phyloP scores from a whole-genome alignment of 1,140 invertebrate genomes.

The Pogonognathellus flavescens region DNA sequence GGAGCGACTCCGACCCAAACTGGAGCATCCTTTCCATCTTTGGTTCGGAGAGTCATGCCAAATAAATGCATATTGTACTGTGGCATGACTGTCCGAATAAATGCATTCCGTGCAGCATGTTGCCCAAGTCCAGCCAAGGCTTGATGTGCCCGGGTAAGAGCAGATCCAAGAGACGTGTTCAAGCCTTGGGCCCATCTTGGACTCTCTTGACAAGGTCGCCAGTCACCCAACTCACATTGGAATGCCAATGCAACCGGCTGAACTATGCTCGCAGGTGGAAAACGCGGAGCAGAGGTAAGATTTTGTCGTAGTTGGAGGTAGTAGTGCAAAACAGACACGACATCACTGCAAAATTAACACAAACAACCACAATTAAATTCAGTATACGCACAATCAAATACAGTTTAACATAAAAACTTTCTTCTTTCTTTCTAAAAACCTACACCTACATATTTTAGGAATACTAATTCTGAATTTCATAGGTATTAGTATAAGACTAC shows the following conservation, averaged over 20 bases:
- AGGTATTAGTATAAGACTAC: no score
- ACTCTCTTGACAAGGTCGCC: slow-evolving; percentile 67
- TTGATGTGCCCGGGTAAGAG: slow-evolving; percentile 59
- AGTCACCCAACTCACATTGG: slow-evolving; percentile 92
- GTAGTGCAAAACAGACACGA: slow-evolving; percentile 90
- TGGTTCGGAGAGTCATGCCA: slow-evolving; percentile 64
- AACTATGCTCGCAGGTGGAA: slow-evolving; percentile 73
- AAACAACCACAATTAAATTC: neutral
- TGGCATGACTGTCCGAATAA: slow-evolving; percentile 64
- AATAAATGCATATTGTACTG: slow-evolving; percentile 66
- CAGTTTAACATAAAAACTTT: no score
- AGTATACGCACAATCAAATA: neutral
- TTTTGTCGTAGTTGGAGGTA: slow-evolving; percentile 94
- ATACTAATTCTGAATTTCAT: no score
- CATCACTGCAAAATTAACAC: slow-evolving; percentile 76
- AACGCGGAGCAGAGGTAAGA: slow-evolving; percentile 73
- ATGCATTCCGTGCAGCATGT: slow-evolving; percentile 60
- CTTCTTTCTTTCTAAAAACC: no score
- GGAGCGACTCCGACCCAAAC: slow-evolving; percentile 65
- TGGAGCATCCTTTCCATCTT: slow-evolving; percentile 64
- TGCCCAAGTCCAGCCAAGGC: slow-evolving; percentile 60
- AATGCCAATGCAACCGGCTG: slow-evolving; percentile 81
- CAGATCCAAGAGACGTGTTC: slow-evolving; percentile 26
- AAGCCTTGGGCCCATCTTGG: slow-evolving; percentile 59
- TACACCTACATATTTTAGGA: no score